These are phyloP conservation scores for Rhynchomys soricoides DNA, from an alignment of 2,113 vertebrate species.

Conservation along the genomic window DNA sequence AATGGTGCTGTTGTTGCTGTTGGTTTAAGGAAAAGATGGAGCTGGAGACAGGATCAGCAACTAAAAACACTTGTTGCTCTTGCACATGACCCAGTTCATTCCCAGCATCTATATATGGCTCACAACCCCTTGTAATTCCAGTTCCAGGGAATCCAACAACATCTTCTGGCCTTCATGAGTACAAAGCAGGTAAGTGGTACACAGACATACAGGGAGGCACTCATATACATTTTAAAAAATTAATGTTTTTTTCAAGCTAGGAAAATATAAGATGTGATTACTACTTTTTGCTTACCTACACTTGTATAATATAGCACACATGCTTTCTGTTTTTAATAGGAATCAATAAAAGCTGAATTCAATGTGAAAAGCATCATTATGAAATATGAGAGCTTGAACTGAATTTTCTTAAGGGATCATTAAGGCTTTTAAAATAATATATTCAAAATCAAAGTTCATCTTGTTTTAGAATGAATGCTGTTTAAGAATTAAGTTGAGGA, in stretches of 20 bases:
- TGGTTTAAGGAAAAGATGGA: neutral
- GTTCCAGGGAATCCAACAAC: neutral
- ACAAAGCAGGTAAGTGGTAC: neutral
- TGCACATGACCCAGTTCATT: neutral
- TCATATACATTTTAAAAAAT: neutral
- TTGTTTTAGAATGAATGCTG: neutral
- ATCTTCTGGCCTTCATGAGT: neutral
- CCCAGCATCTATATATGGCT: neutral
- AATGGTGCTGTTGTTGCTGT: neutral
- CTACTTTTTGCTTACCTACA: neutral
- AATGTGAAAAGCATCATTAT: slow-evolving; percentile 18
- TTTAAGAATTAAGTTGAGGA: neutral
- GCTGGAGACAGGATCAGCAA: neutral
- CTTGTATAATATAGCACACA: neutral
- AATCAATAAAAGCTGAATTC: slow-evolving; percentile 27
- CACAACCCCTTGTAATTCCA: neutral
- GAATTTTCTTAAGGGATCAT: slow-evolving; percentile 38
- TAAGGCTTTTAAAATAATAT: slow-evolving; percentile 34
- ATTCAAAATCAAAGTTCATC: slow-evolving; percentile 47
- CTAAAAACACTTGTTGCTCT: neutral
- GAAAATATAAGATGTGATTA: neutral
- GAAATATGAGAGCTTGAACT: slow-evolving; percentile 7
- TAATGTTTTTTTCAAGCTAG: too few species aligned
- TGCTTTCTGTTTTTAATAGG: neutral
- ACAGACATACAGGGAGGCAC: neutral